These are phyloP conservation scores for Protosalanx chinensis DNA, from an alignment of 2,797 vertebrate species.

Conservation along the genomic window DNA sequence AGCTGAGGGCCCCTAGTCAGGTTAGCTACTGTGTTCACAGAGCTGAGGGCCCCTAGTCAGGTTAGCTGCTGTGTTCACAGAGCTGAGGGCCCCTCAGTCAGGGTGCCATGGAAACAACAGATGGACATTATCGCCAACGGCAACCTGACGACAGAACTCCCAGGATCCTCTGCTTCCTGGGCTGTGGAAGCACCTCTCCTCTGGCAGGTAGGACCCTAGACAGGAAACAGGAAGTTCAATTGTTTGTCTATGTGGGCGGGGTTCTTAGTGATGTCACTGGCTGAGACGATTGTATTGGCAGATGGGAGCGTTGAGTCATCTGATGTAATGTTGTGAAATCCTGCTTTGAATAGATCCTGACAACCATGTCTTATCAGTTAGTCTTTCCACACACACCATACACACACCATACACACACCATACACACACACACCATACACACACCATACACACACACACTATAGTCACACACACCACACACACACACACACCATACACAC, in stretches of 20 bases:
- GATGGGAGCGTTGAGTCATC: constrained; percentile 34
- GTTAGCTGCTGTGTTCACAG: constrained; percentile 41
- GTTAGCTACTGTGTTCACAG: too few species aligned
- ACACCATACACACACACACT: background rate
- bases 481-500: too few species aligned
- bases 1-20: too few species aligned
- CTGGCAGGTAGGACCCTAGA: constrained; percentile 74
- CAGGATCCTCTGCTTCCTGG: constrained; percentile 53
- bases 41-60: too few species aligned
- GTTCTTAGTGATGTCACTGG: constrained; percentile 32
- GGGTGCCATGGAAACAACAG: constrained; percentile 63
- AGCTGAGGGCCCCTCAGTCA: constrained; percentile 58
- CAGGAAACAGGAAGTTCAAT: constrained; percentile 43
- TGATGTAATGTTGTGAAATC: constrained; percentile 71
- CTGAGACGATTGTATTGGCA: constrained; percentile 31
- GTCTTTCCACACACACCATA: constrained; percentile 4
- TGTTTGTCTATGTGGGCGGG: constrained; percentile 15
- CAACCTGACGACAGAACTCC: constrained; percentile 59
- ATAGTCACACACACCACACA: too few species aligned
- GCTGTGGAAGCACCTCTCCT: constrained; percentile 41
- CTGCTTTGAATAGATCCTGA: constrained; percentile 47
- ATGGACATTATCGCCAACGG: constrained; percentile 65
- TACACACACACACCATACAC: constrained; percentile 12
- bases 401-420: constrained; percentile 9
- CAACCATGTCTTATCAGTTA: constrained; percentile 15